Conservation (phyloP, 2,797 vertebrate species). For the Pygocentrus nattereri region DNA sequence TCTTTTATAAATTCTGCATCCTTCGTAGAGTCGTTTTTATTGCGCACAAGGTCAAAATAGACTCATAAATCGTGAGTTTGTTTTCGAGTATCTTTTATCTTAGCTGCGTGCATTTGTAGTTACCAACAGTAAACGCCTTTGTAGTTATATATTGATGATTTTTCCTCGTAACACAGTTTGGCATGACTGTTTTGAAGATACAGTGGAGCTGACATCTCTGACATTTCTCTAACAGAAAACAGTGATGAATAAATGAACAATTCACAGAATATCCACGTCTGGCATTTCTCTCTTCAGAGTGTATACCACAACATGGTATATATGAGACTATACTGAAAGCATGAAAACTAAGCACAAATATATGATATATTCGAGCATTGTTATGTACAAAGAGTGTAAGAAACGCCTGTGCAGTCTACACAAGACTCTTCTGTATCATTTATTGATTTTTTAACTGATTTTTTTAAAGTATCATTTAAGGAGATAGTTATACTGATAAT, state of each 20-base stretch:
- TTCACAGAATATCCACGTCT: background rate
- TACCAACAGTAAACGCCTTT: no score
- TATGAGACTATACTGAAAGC: no score
- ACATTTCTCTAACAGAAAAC: background rate
- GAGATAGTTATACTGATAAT: background rate
- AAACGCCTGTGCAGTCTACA: no score
- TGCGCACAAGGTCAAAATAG: background rate
- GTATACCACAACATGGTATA: no score
- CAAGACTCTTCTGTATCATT: no score
- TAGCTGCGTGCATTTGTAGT: background rate
- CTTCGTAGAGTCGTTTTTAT: background rate
- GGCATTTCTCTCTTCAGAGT: no score
- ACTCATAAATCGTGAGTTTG: background rate
- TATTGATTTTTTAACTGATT: no score
- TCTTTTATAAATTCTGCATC: background rate
- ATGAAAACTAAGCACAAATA: no score
- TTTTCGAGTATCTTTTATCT: background rate
- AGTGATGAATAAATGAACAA: background rate
- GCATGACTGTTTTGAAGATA: background rate
- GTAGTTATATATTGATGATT: background rate
- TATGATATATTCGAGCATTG: no score
- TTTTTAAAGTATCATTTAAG: no score
- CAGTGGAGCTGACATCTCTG: background rate
- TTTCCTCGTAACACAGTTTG: background rate
- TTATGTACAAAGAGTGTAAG: no score